These are phyloP conservation scores for Adelphocoris suturalis DNA, from an alignment of 2,888 invertebrate genomes.

Conservation along the genomic window DNA sequence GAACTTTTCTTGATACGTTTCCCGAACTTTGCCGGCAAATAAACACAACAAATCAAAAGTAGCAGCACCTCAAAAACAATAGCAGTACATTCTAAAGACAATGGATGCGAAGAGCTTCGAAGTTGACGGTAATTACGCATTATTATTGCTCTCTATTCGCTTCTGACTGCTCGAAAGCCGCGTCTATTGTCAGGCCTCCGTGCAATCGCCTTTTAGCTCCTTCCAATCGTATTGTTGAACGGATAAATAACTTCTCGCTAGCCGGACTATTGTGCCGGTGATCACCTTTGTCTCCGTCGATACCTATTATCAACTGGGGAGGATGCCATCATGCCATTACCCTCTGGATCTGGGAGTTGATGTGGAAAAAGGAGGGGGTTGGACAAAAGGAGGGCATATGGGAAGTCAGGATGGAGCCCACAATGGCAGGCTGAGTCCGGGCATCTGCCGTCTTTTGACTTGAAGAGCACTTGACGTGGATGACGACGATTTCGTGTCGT, in stretches of 20 bases:
- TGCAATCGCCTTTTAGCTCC: constrained; percentile 28
- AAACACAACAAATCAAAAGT: neutral
- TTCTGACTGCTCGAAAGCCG: neutral
- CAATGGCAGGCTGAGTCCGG: neutral
- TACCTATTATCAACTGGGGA: constrained; percentile 7
- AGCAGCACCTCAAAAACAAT: neutral
- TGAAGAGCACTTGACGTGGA: neutral
- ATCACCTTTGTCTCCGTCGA: constrained; percentile 19
- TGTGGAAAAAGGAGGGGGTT: neutral
- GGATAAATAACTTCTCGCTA: constrained; percentile 42
- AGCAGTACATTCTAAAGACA: neutral
- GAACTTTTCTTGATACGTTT: no score
- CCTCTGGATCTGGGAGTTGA: neutral
- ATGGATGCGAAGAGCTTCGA: constrained; percentile 9
- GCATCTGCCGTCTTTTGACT: neutral
- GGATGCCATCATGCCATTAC: constrained; percentile 10
- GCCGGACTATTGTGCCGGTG: neutral
- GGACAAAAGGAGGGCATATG: constrained; percentile 13
- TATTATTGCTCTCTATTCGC: constrained; percentile 23
- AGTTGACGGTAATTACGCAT: constrained; percentile 22
- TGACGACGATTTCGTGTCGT: neutral
- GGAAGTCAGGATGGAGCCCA: neutral
- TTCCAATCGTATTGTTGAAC: neutral
- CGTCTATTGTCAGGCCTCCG: neutral
- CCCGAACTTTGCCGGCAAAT: no score